Evolutionary conservation across 2,888 invertebrate species (phyloP).

Genomic region (Caenorhabditis wallacei): DNA sequence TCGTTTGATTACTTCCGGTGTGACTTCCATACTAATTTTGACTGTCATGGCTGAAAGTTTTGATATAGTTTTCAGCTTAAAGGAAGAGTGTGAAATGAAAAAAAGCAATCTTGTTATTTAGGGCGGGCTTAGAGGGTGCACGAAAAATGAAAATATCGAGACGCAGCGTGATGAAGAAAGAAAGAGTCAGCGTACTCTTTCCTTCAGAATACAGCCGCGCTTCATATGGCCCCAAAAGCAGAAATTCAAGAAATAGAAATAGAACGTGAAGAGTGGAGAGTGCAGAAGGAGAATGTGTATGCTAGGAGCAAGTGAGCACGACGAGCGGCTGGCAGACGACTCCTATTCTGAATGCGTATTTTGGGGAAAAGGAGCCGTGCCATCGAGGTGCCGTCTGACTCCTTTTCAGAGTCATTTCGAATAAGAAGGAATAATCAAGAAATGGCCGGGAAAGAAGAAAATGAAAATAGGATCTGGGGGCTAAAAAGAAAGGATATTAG

Average conservation of each 20-base stretch:
- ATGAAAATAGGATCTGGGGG: not conserved
- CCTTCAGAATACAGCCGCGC: constrained; percentile 34
- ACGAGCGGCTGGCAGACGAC: constrained; percentile 6
- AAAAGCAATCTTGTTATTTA: not conserved
- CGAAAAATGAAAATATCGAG: constrained; percentile 18
- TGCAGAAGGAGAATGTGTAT: constrained; percentile 6
- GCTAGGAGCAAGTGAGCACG: constrained; percentile 26
- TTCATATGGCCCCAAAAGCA: constrained; percentile 19
- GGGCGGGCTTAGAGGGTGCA: not conserved
- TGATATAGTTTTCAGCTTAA: not conserved
- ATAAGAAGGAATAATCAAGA: constrained; percentile 4
- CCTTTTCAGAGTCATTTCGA: constrained; percentile 1
- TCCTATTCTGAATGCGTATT: constrained; percentile 43
- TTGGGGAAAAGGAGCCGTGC: constrained; percentile 3
- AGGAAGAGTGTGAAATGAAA: constrained; percentile 10
- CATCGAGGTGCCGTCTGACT: constrained; percentile 13
- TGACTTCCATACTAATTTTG: constrained; percentile 23
- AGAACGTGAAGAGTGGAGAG: constrained; percentile 7
- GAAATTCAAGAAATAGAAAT: constrained; percentile 8
- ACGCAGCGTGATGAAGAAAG: constrained; percentile 22
- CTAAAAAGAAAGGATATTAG: not conserved
- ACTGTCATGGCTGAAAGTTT: constrained; percentile 22
- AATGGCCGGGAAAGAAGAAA: not conserved
- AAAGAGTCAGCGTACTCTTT: constrained; percentile 18
- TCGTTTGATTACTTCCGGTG: not conserved